Evolutionary conservation across 2,113 vertebrate species (phyloP).

Genomic region (Xenopus tropicalis): DNA sequence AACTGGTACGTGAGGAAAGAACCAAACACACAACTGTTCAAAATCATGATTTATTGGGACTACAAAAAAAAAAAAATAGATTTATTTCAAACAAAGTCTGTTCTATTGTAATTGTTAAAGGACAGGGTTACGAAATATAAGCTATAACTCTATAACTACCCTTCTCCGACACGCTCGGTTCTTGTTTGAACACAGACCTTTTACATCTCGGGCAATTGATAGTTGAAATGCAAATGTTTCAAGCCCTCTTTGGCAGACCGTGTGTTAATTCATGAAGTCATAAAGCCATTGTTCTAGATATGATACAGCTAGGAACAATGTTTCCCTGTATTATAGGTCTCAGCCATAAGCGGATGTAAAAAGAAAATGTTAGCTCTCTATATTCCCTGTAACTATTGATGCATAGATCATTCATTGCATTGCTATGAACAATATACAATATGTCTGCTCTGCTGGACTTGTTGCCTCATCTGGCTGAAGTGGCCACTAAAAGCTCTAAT

Average conservation of each 20-base stretch:
- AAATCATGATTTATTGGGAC: slow-evolving; percentile 37
- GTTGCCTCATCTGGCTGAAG: background rate
- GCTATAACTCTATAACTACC: background rate
- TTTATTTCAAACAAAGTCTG: slow-evolving; percentile 22
- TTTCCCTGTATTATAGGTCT: background rate
- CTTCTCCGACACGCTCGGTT: too few relatives aligned
- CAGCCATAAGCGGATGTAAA: background rate
- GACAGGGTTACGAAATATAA: background rate
- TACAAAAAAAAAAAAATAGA: slow-evolving; percentile 30
- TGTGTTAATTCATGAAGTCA: too few relatives aligned
- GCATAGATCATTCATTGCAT: slow-evolving; percentile 17
- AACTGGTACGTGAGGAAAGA: background rate
- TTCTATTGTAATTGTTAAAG: background rate
- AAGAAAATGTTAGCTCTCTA: background rate
- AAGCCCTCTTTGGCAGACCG: too few relatives aligned
- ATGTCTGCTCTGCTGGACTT: background rate
- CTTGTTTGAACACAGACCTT: too few relatives aligned
- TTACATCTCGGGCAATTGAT: too few relatives aligned
- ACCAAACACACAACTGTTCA: slow-evolving; percentile 18
- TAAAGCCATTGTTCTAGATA: too few relatives aligned
- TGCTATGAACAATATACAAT: background rate
- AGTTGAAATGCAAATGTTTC: too few relatives aligned
- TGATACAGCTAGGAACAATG: too few relatives aligned
- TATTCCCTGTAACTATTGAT: background rate
- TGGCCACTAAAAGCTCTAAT: too few relatives aligned